Evolutionary conservation across 2,797 vertebrate genomes (phyloP).

Genomic region (Babyrousa celebensis): DNA sequence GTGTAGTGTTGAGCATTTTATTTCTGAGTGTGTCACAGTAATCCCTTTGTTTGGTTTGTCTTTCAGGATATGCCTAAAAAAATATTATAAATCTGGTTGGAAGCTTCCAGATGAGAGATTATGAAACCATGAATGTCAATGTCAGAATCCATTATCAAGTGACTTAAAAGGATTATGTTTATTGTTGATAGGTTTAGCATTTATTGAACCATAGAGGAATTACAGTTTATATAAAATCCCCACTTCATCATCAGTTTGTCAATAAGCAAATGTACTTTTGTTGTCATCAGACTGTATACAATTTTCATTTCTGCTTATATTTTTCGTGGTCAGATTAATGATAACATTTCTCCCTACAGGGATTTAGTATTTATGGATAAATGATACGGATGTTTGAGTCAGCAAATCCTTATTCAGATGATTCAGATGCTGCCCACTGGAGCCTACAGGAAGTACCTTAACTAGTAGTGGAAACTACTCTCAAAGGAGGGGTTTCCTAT

Average conservation of each 20-base stretch:
- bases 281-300: constrained; percentile 55
- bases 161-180: constrained; percentile 81
- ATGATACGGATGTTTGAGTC: background rate
- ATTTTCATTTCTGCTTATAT: constrained; percentile 11
- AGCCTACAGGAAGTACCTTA: background rate
- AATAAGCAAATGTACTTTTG: constrained; percentile 68
- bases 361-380: constrained; percentile 37
- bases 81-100: constrained; percentile 66
- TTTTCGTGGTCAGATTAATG: background rate
- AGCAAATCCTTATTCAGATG: constrained; percentile 7
- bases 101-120: constrained; percentile 78
- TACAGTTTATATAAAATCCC: constrained; percentile 58
- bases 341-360: background rate
- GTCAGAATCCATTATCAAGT: constrained; percentile 78
- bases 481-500: background rate
- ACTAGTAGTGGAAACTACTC: background rate
- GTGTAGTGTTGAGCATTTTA: constrained; percentile 65
- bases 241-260: constrained; percentile 63
- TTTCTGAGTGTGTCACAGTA: constrained; percentile 67
- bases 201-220: constrained; percentile 71
- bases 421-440: background rate
- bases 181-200: constrained; percentile 76
- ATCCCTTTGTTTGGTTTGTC: constrained; percentile 81
- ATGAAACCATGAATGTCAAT: constrained; percentile 81
- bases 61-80: constrained; percentile 72